phyloP scores from a whole-genome alignment of 2,797 vertebrate genomes.

The Gymnoscopelus microlampas region DNA sequence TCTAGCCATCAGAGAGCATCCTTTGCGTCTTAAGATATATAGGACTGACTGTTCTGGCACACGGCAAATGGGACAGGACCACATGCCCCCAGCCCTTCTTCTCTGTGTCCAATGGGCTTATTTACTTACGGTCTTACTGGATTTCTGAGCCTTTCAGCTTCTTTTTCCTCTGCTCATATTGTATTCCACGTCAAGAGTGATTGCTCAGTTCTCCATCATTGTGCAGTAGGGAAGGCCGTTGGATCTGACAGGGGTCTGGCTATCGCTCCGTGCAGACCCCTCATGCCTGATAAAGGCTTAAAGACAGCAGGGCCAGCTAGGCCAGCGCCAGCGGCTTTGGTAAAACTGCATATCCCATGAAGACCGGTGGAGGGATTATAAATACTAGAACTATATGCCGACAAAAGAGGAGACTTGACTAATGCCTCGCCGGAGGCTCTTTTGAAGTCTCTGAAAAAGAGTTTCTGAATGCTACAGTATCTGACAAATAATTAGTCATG shows the following conservation, averaged over 20 bases:
- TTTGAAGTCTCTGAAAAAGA: slow-evolving; percentile 62
- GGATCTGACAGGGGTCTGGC: slow-evolving; percentile 70
- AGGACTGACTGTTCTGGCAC: slow-evolving; percentile 55
- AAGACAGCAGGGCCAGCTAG: slow-evolving; percentile 26
- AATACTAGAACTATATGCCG: slow-evolving; percentile 65
- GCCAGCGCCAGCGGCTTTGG: slow-evolving; percentile 56
- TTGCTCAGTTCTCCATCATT: slow-evolving; percentile 77
- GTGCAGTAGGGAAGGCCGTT: slow-evolving; percentile 49
- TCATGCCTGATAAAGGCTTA: slow-evolving; percentile 66
- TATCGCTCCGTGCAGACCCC: slow-evolving; percentile 71
- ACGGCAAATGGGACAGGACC: slow-evolving; percentile 73
- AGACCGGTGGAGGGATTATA: slow-evolving; percentile 69
- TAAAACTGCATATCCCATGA: slow-evolving; percentile 65
- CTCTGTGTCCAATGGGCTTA: slow-evolving; percentile 81
- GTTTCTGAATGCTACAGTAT: slow-evolving; percentile 43
- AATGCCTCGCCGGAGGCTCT: slow-evolving; percentile 60
- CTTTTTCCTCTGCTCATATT: slow-evolving; percentile 68
- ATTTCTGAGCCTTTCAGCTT: slow-evolving; percentile 76
- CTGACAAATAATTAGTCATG: slow-evolving; percentile 73
- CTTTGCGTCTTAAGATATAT: slow-evolving; percentile 32
- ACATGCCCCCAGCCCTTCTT: slow-evolving; percentile 64
- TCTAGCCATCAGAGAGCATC: slow-evolving; percentile 43
- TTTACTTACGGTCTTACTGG: slow-evolving; percentile 78
- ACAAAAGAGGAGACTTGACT: slow-evolving; percentile 68
- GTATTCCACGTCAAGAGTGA: slow-evolving; percentile 78